Conservation (phyloP, 1,140 invertebrate species). For the Platorchestia sp. region DNA sequence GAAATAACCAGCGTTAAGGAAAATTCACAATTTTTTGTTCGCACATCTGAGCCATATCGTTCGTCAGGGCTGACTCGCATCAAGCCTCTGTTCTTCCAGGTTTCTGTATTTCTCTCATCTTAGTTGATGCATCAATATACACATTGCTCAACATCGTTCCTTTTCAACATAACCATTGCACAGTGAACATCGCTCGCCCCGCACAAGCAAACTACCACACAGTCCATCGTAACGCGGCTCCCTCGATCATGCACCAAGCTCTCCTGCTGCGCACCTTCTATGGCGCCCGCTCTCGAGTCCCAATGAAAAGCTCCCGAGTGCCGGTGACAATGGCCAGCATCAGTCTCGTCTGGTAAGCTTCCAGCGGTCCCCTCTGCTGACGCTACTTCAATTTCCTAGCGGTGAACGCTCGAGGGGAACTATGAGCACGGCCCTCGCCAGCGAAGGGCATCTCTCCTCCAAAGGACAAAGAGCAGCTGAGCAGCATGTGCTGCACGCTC, state of each 20-base stretch:
- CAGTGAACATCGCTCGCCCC: background rate
- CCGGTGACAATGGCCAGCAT: slow-evolving; percentile 67
- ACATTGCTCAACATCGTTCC: background rate
- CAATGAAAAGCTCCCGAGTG: slow-evolving; percentile 67
- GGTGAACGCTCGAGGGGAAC: slow-evolving; percentile 54
- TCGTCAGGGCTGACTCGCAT: background rate
- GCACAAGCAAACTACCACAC: background rate
- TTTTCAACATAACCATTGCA: background rate
- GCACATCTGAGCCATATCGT: background rate
- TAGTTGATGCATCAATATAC: background rate
- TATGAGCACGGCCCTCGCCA: background rate
- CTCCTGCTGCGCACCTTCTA: slow-evolving; percentile 33
- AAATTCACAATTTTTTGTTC: background rate
- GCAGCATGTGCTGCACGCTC: slow-evolving; percentile 26
- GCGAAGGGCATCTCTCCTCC: background rate
- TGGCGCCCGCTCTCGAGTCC: slow-evolving; percentile 44
- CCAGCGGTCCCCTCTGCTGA: slow-evolving; percentile 62
- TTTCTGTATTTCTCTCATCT: background rate
- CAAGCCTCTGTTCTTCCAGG: background rate
- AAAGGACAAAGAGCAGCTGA: background rate
- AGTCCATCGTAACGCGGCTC: background rate
- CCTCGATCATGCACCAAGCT: slow-evolving; percentile 34
- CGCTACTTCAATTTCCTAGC: slow-evolving; percentile 54
- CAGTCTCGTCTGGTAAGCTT: slow-evolving; percentile 61
- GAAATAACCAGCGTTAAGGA: too few species aligned